phyloP scores from a whole-genome alignment of 2,888 invertebrate species.

The Cyrtodaria siliqua region DNA sequence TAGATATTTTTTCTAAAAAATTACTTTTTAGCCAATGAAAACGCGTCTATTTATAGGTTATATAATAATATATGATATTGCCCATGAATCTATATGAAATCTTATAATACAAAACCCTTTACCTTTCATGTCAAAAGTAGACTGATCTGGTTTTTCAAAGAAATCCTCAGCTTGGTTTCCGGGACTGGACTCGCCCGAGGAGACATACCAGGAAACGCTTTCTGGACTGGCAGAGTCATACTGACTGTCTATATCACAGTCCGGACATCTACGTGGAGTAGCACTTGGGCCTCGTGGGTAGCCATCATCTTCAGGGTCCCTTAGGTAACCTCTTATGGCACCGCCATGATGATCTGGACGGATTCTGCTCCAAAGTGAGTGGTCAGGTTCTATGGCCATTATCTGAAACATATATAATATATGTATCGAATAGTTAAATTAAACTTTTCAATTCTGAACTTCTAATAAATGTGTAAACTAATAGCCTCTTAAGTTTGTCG shows the following conservation, averaged over 20 bases:
- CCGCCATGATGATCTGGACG: constrained; percentile 84
- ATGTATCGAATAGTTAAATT: no score
- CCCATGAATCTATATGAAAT: no score
- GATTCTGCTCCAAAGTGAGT: constrained; percentile 81
- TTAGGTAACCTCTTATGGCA: constrained; percentile 81
- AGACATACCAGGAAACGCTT: constrained; percentile 78
- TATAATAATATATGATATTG: no score
- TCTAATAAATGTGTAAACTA: no score
- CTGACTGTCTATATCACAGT: constrained; percentile 76
- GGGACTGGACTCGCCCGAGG: constrained; percentile 70
- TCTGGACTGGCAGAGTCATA: constrained; percentile 80
- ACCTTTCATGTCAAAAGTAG: constrained; percentile 75
- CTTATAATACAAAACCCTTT: no score
- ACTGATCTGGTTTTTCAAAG: constrained; percentile 40
- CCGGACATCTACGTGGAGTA: constrained; percentile 73
- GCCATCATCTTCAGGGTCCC: constrained; percentile 78
- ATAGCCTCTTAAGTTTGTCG: no score
- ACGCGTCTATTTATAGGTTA: no score
- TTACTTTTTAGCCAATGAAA: no score
- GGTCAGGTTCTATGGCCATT: constrained; percentile 82
- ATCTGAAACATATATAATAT: constrained; percentile 70
- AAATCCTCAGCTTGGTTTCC: constrained; percentile 31
- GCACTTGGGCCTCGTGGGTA: constrained; percentile 82
- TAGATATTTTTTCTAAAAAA: no score
- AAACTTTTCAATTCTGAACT: no score